Evolutionary conservation across 2,797 vertebrate genomes (phyloP).

Genomic region (Podarcis siculus): DNA sequence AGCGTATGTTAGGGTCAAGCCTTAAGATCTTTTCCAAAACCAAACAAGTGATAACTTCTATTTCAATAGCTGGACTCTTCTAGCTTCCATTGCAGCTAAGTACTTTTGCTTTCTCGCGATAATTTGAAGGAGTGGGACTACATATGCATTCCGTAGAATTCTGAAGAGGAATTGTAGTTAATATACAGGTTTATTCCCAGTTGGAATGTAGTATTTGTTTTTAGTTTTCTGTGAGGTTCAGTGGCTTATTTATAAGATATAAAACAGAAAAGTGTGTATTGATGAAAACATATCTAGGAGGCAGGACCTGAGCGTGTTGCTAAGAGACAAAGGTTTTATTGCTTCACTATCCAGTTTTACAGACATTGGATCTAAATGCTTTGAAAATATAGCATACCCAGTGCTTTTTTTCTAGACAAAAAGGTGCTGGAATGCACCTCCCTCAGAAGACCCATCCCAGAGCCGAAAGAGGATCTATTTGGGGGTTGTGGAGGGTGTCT

Average conservation of each 20-base stretch:
- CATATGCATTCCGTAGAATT: constrained; percentile 49
- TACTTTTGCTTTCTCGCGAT: constrained; percentile 17
- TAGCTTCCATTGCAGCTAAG: constrained; percentile 95
- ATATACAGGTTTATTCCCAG: constrained; percentile 80
- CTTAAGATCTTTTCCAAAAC: constrained; percentile 92
- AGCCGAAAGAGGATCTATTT: no score
- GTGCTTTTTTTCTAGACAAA: no score
- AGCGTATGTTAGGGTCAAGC: constrained; percentile 85
- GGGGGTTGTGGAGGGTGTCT: no score
- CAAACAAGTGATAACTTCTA: constrained; percentile 90
- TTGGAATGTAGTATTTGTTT: constrained; percentile 75
- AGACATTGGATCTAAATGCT: constrained; percentile 66
- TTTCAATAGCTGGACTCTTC: constrained; percentile 97
- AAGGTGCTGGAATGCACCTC: no score
- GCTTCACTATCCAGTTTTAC: constrained; percentile 63
- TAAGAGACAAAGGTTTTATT: constrained; percentile 70
- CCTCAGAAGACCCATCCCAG: no score
- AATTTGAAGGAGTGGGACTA: constrained; percentile 57
- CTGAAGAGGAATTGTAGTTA: constrained; percentile 65
- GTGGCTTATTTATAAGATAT: constrained; percentile 81
- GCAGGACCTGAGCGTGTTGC: constrained; percentile 80
- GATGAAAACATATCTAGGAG: constrained; percentile 73
- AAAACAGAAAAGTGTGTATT: constrained; percentile 52
- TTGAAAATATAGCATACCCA: no score
- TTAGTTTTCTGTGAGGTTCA: constrained; percentile 74